phyloP scores from a whole-genome alignment of 2,113 vertebrate genomes.

The Anoura caudifer region DNA sequence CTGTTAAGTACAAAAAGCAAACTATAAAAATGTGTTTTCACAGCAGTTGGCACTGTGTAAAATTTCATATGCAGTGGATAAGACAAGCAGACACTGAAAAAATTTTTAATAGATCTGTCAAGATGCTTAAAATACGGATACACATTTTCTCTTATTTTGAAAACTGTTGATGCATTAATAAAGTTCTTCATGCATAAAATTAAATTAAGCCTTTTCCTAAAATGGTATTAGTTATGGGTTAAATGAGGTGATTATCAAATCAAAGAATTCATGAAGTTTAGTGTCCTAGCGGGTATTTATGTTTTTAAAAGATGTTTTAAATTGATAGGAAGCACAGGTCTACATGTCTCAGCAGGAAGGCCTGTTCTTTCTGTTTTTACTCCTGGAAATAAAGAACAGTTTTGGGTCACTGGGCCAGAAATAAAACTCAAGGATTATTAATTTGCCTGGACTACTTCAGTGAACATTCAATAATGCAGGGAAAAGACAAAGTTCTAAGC shows the following conservation, averaged over 20 bases:
- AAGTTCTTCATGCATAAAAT: constrained; percentile 10
- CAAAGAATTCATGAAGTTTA: neutral
- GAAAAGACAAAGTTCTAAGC: neutral
- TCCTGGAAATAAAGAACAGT: neutral
- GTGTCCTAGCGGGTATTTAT: neutral
- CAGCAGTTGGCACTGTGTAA: neutral
- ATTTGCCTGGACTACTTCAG: neutral
- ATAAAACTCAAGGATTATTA: neutral
- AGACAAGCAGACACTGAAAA: neutral
- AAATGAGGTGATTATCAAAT: constrained; percentile 21
- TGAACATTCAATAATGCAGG: neutral
- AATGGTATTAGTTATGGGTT: neutral
- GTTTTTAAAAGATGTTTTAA: constrained; percentile 10
- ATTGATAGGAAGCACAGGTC: neutral
- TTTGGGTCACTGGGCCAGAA: neutral
- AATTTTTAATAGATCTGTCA: neutral
- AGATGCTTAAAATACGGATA: neutral
- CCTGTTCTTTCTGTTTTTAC: neutral
- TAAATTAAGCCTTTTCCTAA: neutral
- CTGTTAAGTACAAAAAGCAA: neutral
- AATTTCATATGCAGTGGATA: neutral
- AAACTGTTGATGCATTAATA: neutral
- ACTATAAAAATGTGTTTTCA: constrained; percentile 43
- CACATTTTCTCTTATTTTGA: neutral
- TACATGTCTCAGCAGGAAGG: neutral